Base-by-base conservation (phyloP, 2,888 invertebrate genomes). In the Protophormia terraenovae region DNA sequence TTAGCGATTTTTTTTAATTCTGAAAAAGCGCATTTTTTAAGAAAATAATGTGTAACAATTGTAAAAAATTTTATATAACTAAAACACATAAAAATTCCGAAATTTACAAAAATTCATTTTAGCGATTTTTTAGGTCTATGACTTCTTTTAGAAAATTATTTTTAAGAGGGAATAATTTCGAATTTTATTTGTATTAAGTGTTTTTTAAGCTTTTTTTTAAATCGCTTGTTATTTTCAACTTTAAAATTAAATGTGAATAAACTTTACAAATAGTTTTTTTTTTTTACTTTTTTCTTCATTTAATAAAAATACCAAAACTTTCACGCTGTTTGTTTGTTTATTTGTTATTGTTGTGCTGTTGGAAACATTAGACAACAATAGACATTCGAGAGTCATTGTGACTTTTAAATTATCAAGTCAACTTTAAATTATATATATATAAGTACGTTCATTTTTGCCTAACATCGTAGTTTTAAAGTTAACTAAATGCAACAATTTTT, bases 401-500 rank as follows among this genome's bases (percentile, higher is more conserved):
- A 78, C 82, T 85, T 75, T 78, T 75, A 85, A 85, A 82, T 85
- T 85, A 85, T 75, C 85, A 85, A 82, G 41, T 80, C 72, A 78
- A 73, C 38, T 58, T 69, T 45, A 71, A 69, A 78, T 77, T 16
- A 35, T 67, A 45, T 41, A 27, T 58, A 19, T 66, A 38, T 38
- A 58, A 72, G 16, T 67, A 67, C 50, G 62, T 69, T 50, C 14
- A 45, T 47, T 38, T 27, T 7, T 32, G 41, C 7, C 58, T 16
- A 55, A 41, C 22, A 29, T 24, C 16, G 4, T 27, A 32, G 32
- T 50, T 60, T 14, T n/a, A n/a, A n/a, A n/a, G 41, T 16, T 24
- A 24, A 77, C 50, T 45, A 66, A 80, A 72, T 80, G 66, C 72
- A 80, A 45, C 29, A n/a, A 27, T 60, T 66, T 81, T 67, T 29